Base-by-base conservation (phyloP, 2,113 vertebrate species). In the Stigmatopora argus region DNA sequence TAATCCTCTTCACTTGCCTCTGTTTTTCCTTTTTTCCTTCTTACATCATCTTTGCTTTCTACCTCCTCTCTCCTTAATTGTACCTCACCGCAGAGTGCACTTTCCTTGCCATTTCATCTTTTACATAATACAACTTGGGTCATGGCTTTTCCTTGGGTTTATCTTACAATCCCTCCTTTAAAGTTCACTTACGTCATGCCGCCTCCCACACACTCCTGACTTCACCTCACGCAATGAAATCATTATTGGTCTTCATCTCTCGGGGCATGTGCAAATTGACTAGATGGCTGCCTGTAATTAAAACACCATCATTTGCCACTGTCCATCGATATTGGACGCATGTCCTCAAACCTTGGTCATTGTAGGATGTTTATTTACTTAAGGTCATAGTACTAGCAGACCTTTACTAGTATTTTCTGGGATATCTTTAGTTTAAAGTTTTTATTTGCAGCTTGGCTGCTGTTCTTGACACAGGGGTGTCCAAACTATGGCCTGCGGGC, bases 21-120 rank as follows among this genome's bases (percentile, higher is more conserved):
- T 55, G 14, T 66, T 55, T 62, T 35, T 57, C 62, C 64, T 68
- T 70, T 3, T 10, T 51, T 48, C 55, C 69, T 62, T 18, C 35
- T 8, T 5, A 21, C 56, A 64, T 71, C 34, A 23, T 71, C 69
- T 38, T 45, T 21, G 44, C 15, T 48, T 65, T 47, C 19, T 51
- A 52, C 63, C 35, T 70, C 52, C 19, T 46, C 66, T 66, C 26
- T 49, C 23, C 72, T 58, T 64, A 41, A 65, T 73, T 74, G 65
- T 56, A 55, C 62, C 10, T 66, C 44, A 19, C 45, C n/a, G n/a
- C 44, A 46, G 38, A 1, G 2, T 65, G 41, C 34, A 41, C 34
- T 66, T 71, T 62, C 66, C 56, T n/a, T 46, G 21, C 31, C 53
- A 34, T 64, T 67, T 74, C 31, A 35, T 66, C 7, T 23, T 62